Evolutionary conservation across 1,140 invertebrate genomes (phyloP), one percentile per base, ranked within the genome.

Genomic region (Stegodyphus dumicola): DNA sequence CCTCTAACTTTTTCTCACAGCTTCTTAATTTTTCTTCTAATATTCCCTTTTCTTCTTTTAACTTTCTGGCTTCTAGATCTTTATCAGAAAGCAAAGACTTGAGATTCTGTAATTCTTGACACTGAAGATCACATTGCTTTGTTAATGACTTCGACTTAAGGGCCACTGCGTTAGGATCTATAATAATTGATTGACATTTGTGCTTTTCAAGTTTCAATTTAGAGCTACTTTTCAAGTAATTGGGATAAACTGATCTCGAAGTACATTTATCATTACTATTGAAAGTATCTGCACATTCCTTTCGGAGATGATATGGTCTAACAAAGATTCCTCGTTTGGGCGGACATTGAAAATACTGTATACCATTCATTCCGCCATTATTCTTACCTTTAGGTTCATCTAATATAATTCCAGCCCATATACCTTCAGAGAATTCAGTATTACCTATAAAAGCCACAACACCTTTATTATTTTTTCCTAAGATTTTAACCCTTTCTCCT

Each of bases 391-490:
- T 90, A 7, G 89, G 85, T 48, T 90, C 89, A 71, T 90, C 89
- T 11, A 91, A 77, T 66, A 89, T 89, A 54, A 91, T 88, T 11
- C 91, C 91, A 87, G 89, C 91, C 89, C 90, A 91, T n/a, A 89
- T 73, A 7, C 91, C 91, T 3, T 65, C 51, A 51, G 69, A 15
- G 4, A 73, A 64, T n/a, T 81, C 69, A 49, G 69, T 81, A 88
- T 93, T 92, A 48, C 96, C 96, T 67, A 96, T 92, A 90, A 94
- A 98, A 6, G 96, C 96, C 70, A 97, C 93, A 11, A 93, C 92
- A 15, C 96, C 96, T 65, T 75, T 85, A 7, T 88, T 70, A 89
- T 95, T 94, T 91, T 96, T 96, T 1, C 94, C 95, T 15, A 92
- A 91, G 33, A 97, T 93, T 90, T 95, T 94, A 69, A 97, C 95